Conservation (phyloP, 2,888 invertebrate species). For the Eumerus sabulonum region DNA sequence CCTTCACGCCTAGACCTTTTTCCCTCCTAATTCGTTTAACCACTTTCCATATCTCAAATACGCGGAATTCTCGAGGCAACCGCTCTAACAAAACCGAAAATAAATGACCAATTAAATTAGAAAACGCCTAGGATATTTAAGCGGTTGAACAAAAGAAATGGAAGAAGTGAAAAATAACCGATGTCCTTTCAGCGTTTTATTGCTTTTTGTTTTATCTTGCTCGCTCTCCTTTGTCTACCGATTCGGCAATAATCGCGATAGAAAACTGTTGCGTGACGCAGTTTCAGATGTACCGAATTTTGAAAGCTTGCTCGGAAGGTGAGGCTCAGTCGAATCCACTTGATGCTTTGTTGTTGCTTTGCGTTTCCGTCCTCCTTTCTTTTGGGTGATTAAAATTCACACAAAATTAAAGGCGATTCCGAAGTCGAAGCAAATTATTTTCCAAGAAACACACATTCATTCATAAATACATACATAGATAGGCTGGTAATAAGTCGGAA, state of each 20-base stretch:
- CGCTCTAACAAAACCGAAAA: slow-evolving; percentile 45
- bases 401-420: slow-evolving; percentile 63
- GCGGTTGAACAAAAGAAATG: slow-evolving; percentile 25
- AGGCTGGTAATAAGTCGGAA: slow-evolving; percentile 60
- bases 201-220: slow-evolving; percentile 10
- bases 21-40: neutral
- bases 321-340: slow-evolving; percentile 34
- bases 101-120: slow-evolving; percentile 59
- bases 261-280: slow-evolving; percentile 61
- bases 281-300: neutral
- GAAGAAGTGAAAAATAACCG: slow-evolving; percentile 21
- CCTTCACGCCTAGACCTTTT: slow-evolving; percentile 3
- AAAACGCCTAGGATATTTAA: slow-evolving; percentile 49
- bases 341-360: slow-evolving; percentile 39
- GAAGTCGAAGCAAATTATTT: slow-evolving; percentile 63
- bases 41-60: slow-evolving; percentile 24
- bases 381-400: slow-evolving; percentile 66
- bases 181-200: slow-evolving; percentile 23
- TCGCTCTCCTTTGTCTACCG: slow-evolving; percentile 1
- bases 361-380: slow-evolving; percentile 27
- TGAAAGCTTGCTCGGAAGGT: slow-evolving; percentile 21
- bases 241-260: slow-evolving; percentile 49
- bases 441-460: slow-evolving; percentile 35
- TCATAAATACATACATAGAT: no score
- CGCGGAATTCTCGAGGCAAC: slow-evolving; percentile 16